Base-by-base conservation (phyloP, 2,113 vertebrate species). In the Hemiprocne comata region DNA sequence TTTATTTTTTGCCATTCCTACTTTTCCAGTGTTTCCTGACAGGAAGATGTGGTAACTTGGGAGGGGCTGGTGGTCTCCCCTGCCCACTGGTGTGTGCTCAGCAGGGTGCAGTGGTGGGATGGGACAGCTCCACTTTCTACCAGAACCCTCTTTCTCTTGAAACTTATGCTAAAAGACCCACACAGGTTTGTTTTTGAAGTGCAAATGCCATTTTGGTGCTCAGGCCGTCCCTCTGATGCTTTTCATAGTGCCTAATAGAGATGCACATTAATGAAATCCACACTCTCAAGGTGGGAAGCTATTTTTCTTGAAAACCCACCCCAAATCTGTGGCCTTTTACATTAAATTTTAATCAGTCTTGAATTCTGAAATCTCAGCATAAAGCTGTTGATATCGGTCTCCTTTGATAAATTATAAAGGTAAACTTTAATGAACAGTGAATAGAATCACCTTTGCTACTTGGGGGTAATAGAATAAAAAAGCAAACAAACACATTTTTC, bases 401-500 rank as follows among this genome's bases (percentile, higher is more conserved):
- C 98, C 97, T 97, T 98, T 99, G 99, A 99, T 99, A 98, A 98
- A 99, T 99, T 99, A 98, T 98, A 98, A 98, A 98, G 98, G 98
- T 98, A 97, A 98, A 98, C 98, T 98, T 99, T 99, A 99, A 99
- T 99, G 99, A 99, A 99, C 98, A 97, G 98, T 97, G 98, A 98
- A 98, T 98, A 95, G 98, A 98, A 98, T 99, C 99, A 99, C 98
- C 99, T 99, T 99, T 99, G 98, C 98, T 98, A 98, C 98, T 99
- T 97, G 98, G 98, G 96, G 98, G 98, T 99, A 98, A 99, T 98
- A 98, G 98, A 98, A 98, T 98, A 98, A 98, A 98, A 98, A 98
- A 99, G 98, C 97, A 99, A 99, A 98, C 98, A 98, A 98, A 98
- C 97, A 98, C 98, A 99, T 99, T 99, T 99, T 99, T 99, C 99